phyloP scores from a whole-genome alignment of 2,113 vertebrate species.

The Bos indicus region DNA sequence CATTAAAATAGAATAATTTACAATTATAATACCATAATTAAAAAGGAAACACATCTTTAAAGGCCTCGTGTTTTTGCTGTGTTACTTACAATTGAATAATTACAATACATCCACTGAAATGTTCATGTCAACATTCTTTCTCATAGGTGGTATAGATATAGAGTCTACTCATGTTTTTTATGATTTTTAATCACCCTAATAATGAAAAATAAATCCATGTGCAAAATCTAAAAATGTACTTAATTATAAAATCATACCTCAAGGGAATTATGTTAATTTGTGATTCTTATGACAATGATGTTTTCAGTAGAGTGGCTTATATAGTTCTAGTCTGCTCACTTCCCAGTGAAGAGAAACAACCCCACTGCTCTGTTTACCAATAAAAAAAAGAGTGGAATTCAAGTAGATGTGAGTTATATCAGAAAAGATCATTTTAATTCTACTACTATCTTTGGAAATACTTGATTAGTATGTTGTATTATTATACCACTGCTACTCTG shows the following conservation, averaged over 20 bases:
- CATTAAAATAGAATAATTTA: neutral
- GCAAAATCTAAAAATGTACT: neutral
- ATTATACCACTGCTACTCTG: neutral
- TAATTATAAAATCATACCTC: neutral
- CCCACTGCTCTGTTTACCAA: neutral
- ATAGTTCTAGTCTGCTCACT: neutral
- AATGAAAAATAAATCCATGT: neutral
- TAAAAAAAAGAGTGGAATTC: neutral
- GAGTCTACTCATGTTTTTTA: neutral
- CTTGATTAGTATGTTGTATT: neutral
- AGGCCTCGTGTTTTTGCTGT: neutral
- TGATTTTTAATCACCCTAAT: neutral
- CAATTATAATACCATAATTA: neutral
- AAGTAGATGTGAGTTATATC: neutral
- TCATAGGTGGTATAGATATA: neutral
- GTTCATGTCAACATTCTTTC: neutral
- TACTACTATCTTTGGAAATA: neutral
- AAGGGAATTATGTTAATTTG: neutral
- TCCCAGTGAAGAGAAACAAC: neutral
- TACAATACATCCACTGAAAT: neutral
- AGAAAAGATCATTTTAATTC: neutral
- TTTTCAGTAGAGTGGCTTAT: neutral
- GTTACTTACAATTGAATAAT: neutral
- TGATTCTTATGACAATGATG: neutral
- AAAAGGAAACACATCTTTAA: neutral